Conservation (phyloP, 1,140 invertebrate species). For the Drosophila sp. region DNA sequence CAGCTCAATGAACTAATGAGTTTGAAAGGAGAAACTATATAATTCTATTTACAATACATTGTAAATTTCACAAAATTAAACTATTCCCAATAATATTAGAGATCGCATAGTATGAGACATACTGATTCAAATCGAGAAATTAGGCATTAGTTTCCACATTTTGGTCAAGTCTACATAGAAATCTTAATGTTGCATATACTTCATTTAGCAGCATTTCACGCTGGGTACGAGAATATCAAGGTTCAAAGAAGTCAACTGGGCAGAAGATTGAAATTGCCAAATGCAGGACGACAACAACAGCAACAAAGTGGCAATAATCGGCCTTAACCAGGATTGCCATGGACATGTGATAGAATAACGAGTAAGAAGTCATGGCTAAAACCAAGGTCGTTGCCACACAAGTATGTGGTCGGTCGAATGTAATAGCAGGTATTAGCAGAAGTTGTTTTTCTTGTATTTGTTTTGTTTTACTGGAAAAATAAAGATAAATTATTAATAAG, state of each 20-base stretch:
- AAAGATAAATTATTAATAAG: constrained; percentile 68
- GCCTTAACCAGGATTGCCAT: constrained; percentile 51
- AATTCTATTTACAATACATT: no score
- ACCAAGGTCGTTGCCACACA: constrained; percentile 42
- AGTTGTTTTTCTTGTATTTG: constrained; percentile 25
- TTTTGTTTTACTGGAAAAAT: constrained; percentile 1
- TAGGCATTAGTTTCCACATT: no score
- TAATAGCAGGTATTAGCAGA: constrained; percentile 28
- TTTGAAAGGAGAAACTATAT: no score
- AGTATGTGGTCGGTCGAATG: constrained; percentile 26
- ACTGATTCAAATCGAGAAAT: no score
- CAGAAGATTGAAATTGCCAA: constrained; percentile 11
- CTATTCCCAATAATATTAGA: no score
- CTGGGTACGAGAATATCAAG: constrained; percentile 60
- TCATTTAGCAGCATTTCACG: not conserved
- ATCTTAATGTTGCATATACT: no score
- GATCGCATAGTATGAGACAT: no score
- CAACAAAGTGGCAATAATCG: constrained; percentile 43
- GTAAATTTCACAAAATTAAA: no score
- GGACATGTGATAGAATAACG: constrained; percentile 25
- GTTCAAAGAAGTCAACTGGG: constrained; percentile 58
- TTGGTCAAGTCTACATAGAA: no score
- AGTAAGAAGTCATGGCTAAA: constrained; percentile 37
- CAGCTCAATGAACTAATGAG: no score
- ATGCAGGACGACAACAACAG: not conserved